Base-by-base conservation (phyloP, 2,888 invertebrate species). In the Apodemia hepburni region DNA sequence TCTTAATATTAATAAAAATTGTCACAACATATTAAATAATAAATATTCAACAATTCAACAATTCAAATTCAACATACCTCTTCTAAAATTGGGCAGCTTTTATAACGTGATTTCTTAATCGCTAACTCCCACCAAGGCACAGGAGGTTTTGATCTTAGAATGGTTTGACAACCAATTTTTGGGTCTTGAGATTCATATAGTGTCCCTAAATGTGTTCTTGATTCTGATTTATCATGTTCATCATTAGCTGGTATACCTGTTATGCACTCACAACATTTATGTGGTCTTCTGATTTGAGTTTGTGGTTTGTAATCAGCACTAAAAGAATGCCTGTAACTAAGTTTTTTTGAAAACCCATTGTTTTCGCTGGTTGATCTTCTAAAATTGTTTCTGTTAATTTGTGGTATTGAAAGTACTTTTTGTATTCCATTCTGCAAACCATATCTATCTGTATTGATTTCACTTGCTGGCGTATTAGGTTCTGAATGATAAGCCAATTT, bases 111-210 rank as follows among this genome's bases (percentile, higher is more conserved):
- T 70, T 95, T 94, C 72, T 95, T 94, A 60, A 96, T 96, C 51
- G 97, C 97, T 73, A 97, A 84, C 84, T 97, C 97, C 95, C 96
- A 97, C 97, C 97, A 97, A 0, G 97, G 97, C 67, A 97, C 93
- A 64, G 94, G 93, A 38, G 95, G 95, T 73, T 94, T 95, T 64
- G 93, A 92, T 45, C 94, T 85, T 60, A 94, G 81, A 49, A 94
- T 94, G 3, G 94, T 94, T 81, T 94, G 94, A 71, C 93, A 94
- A 45, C 94, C 94, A 65, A 95, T 92, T 81, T 94, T 93, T n/a
- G 94, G 93, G 77, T 95, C 94, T 78, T 93, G 88, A 64, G 91
- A 80, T 78, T 92, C 92, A 68, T 92, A 92, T 59, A 92, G 77
- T 38, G 92, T 92, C 59, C 89, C 89, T 66, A 92, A 75, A n/a